Evolutionary conservation across 2,113 vertebrate genomes (phyloP), one percentile per base, ranked within the genome.

Genomic region (Macrotus californicus): DNA sequence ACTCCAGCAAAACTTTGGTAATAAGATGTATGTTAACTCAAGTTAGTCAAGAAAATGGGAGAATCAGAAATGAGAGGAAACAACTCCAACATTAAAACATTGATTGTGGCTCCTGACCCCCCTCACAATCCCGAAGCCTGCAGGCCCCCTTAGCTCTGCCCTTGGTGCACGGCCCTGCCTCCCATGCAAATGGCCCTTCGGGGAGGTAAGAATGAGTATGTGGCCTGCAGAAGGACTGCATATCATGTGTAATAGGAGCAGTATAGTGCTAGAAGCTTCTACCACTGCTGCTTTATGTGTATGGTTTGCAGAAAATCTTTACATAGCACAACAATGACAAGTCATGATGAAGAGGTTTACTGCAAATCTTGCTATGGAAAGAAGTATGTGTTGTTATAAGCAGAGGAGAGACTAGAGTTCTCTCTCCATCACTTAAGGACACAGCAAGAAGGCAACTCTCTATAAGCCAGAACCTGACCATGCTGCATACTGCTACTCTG

Each of bases 321-420:
- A 97, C 99, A 99, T 97, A 99, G 99, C 97, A 99, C 99, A 93
- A 99, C 99, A 2, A 97, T 99, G 97, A 99, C 99, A 0, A 99
- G 99, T 90, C 99, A 99, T 0, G 99, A 99, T 89, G 98, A 98
- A 87, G 99, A 99, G 97, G 98, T 99, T 97, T 99, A 99, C 98
- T 99, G 99, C 98, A 99, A 99, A 87, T 99, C 99, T 1, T 99
- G 99, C 97, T 99, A 99, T 1, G 99, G 99, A 26, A 99, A 99
- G 97, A 99, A 99, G 95, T 99, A 99, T 4, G 99, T 6, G 29
- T 31, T 64, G 61, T 31, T 31, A 31, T 31, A 64, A 64, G 61
- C 29, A 31, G 61, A 64, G 61, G 29, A 64, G 61, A 64, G 12
- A 31, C 29, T 64, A 64, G 61, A 64, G 13, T 29, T 31, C 29